phyloP scores from a whole-genome alignment of 2,113 vertebrate genomes.

The Piaya cayana region DNA sequence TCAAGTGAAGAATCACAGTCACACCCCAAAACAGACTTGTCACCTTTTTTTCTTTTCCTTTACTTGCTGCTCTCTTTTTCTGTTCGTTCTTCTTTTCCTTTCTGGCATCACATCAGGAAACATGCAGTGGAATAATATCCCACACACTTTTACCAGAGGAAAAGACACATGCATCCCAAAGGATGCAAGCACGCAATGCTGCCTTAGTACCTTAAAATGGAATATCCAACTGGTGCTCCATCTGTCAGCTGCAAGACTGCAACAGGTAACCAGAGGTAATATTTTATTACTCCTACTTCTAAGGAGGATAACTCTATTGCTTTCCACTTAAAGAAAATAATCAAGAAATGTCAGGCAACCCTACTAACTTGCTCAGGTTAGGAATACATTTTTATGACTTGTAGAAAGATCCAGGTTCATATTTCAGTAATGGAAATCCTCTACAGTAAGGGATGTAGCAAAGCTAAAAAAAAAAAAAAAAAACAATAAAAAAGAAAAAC shows the following conservation, averaged over 20 bases:
- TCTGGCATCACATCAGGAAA: slow-evolving; percentile 36
- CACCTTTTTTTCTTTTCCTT: neutral
- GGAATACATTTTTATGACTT: neutral
- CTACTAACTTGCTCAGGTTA: neutral
- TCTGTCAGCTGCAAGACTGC: slow-evolving; percentile 48
- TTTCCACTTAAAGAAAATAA: neutral
- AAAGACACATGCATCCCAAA: slow-evolving; percentile 35
- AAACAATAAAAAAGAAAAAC: neutral
- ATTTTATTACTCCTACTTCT: neutral
- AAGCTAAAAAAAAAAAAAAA: neutral
- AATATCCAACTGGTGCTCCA: slow-evolving; percentile 49
- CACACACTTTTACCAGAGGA: slow-evolving; percentile 47
- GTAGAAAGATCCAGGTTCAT: neutral
- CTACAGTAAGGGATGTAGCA: neutral
- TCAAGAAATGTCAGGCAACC: neutral
- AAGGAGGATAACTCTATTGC: neutral
- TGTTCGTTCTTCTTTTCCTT: neutral
- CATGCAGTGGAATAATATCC: slow-evolving; percentile 13
- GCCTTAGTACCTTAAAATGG: slow-evolving; percentile 24
- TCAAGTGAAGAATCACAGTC: neutral
- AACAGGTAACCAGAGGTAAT: slow-evolving; percentile 55
- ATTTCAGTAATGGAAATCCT: neutral
- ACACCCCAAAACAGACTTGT: neutral
- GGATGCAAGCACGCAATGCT: slow-evolving; percentile 23
- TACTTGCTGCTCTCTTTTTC: neutral